Conservation (phyloP, 1,140 invertebrate genomes). For the Spodoptera frugiperda region DNA sequence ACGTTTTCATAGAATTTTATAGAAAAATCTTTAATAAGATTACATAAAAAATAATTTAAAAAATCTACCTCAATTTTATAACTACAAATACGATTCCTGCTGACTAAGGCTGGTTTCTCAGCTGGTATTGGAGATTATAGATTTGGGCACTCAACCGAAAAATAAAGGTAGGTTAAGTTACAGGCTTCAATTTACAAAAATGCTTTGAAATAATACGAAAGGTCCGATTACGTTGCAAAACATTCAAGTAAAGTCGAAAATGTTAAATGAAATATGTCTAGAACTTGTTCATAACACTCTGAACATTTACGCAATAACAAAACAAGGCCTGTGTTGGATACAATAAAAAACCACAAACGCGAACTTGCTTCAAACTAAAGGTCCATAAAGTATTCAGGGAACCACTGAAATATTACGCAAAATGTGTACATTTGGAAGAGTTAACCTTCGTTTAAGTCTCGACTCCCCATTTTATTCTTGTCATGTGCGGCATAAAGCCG, state of each 20-base stretch:
- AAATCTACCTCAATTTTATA: neutral
- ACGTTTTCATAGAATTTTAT: no score
- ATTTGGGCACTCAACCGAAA: slow-evolving; percentile 9
- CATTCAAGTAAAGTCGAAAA: no score
- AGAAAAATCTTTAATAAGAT: no score
- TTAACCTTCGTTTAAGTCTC: slow-evolving; percentile 11
- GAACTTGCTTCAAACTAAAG: no score
- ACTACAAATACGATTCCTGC: neutral
- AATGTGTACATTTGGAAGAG: slow-evolving; percentile 1
- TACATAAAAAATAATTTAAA: neutral
- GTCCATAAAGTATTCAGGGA: slow-evolving; percentile 23
- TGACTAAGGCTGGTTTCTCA: neutral
- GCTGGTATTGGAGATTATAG: neutral
- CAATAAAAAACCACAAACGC: no score
- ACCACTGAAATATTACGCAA: slow-evolving; percentile 3
- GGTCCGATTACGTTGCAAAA: no score
- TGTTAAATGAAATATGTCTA: no score
- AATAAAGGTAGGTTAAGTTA: slow-evolving; percentile 15
- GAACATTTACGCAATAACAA: neutral
- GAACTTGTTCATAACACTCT: no score
- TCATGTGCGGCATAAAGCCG: slow-evolving; percentile 1
- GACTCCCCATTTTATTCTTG: neutral
- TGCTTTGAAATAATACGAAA: no score
- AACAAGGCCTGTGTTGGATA: no score
- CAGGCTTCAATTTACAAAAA: neutral